These are phyloP conservation scores for Manis crassicaudata DNA, from an alignment of 2,797 vertebrate genomes.

Conservation along the genomic window DNA sequence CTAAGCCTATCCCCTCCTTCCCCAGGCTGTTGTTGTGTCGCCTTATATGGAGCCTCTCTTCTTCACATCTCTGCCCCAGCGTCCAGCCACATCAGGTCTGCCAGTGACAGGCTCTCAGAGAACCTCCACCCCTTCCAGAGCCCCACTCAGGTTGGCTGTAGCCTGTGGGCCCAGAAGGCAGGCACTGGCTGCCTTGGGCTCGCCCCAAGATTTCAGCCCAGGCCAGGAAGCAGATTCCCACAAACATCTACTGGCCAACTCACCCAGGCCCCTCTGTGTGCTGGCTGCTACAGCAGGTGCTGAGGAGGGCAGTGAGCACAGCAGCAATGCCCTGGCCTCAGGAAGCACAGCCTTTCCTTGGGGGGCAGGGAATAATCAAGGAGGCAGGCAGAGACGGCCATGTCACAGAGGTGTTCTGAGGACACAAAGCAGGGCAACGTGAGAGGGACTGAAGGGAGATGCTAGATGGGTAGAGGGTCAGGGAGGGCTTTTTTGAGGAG, in stretches of 20 bases:
- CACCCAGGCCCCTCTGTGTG: rapidly evolving
- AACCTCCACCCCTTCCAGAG: neutral
- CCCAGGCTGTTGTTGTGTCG: rapidly evolving
- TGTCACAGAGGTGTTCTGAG: neutral
- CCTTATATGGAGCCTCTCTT: no score
- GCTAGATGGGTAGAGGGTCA: neutral
- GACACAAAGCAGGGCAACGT: neutral
- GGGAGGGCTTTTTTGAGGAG: neutral
- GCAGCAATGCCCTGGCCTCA: neutral
- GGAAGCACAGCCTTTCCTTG: rapidly evolving
- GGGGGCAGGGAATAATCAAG: no score
- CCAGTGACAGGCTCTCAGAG: neutral
- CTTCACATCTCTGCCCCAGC: neutral
- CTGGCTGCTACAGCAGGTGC: rapidly evolving
- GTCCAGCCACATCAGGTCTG: neutral
- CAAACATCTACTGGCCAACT: neutral
- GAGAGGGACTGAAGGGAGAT: neutral
- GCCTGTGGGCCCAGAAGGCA: neutral
- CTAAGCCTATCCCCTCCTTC: neutral
- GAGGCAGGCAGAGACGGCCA: rapidly evolving
- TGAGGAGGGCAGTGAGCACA: rapidly evolving
- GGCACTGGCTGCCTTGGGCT: neutral
- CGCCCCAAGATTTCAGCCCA: no score
- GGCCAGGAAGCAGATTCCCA: neutral
- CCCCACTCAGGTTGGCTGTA: neutral